Evolutionary conservation across 2,888 invertebrate species (phyloP).

Genomic region (Choristoneura rosaceana): DNA sequence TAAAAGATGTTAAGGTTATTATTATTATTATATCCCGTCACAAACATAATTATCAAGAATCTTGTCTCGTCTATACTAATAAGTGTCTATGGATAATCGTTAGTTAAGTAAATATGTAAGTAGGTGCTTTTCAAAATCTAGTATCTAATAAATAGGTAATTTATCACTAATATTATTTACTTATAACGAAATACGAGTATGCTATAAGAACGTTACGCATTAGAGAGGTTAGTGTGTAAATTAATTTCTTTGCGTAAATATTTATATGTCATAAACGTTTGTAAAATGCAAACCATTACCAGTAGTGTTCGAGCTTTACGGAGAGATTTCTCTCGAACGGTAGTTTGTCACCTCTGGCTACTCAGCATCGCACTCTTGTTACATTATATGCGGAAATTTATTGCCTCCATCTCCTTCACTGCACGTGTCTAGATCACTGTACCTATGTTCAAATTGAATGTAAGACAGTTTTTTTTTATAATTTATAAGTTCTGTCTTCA

Average conservation of each 20-base stretch:
- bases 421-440: conserved; percentile 47
- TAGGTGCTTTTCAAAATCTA: no score
- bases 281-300: background rate
- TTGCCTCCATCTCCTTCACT: conserved; percentile 52
- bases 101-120: no score
- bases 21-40: no score
- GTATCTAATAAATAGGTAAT: no score
- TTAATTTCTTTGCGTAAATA: background rate
- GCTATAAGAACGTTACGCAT: no score
- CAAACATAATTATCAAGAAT: no score
- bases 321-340: conserved; percentile 54
- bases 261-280: background rate
- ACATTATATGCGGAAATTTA: conserved; percentile 57
- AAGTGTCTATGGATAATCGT: no score
- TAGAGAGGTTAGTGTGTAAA: background rate
- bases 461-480: background rate
- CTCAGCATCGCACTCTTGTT: conserved; percentile 52
- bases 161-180: no score
- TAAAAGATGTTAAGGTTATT: no score
- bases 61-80: no score
- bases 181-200: no score
- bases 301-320: conserved; percentile 45
- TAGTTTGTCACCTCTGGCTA: conserved; percentile 57
- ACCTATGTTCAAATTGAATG: conserved; percentile 29
- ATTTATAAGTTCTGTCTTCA: no score